phyloP scores from a whole-genome alignment of 2,888 invertebrate genomes.

The Caenorhabditis sinica region DNA sequence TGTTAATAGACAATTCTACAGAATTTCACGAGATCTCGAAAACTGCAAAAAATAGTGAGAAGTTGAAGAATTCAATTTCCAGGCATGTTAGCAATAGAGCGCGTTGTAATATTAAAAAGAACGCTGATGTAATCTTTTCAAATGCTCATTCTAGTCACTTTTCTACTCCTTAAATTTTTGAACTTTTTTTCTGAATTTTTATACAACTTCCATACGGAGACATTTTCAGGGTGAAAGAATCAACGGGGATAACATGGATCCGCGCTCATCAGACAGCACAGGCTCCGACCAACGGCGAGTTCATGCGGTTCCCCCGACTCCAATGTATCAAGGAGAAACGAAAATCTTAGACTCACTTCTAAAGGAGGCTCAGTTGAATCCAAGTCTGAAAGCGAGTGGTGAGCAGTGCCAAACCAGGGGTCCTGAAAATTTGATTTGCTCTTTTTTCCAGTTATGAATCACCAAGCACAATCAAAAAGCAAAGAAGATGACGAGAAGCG shows the following conservation, averaged over 20 bases:
- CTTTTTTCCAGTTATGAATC: constrained; percentile 50
- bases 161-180: no score
- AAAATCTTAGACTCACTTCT: constrained; percentile 67
- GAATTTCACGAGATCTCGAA: no score
- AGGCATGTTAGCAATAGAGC: no score
- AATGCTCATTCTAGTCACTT: no score
- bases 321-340: constrained; percentile 66
- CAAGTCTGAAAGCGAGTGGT: constrained; percentile 65
- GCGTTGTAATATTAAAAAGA: no score
- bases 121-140: no score
- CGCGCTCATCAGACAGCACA: constrained; percentile 55
- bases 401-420: constrained; percentile 55
- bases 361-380: constrained; percentile 67
- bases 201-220: no score
- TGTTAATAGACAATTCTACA: no score
- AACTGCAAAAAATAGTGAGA: no score
- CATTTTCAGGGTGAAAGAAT: constrained; percentile 63
- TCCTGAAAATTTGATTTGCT: constrained; percentile 32
- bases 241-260: constrained; percentile 56
- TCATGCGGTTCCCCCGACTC: constrained; percentile 69
- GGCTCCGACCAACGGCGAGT: constrained; percentile 67
- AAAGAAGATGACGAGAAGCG: constrained; percentile 75
- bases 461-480: constrained; percentile 49
- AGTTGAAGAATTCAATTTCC: no score
- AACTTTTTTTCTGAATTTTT: no score